Conservation (phyloP, 1,140 invertebrate species). For the Cylas formicarius region DNA sequence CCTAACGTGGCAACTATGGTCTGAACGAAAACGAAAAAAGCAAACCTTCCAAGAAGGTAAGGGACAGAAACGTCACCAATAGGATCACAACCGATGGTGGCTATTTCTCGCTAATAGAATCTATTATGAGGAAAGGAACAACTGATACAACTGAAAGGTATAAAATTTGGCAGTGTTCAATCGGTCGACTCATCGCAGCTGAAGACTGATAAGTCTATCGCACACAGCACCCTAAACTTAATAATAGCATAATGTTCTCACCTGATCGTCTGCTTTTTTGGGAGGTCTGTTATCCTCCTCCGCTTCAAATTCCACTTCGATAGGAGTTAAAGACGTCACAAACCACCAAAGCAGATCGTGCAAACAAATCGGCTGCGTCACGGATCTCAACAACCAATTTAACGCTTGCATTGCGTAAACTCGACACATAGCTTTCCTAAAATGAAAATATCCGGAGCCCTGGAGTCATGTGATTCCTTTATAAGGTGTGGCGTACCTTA, state of each 20-base stretch:
- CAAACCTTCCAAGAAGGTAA: too few relatives aligned
- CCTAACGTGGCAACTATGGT: too few relatives aligned
- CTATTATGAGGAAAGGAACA: not conserved
- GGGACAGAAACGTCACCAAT: too few relatives aligned
- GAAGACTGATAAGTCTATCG: too few relatives aligned
- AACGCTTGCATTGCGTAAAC: conserved; percentile 86
- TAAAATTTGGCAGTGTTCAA: not conserved
- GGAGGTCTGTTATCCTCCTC: conserved; percentile 49
- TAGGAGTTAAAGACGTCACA: conserved; percentile 61
- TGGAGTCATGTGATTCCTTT: not conserved
- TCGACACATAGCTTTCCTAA: conserved; percentile 71
- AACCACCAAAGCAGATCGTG: conserved; percentile 97
- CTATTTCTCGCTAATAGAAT: too few relatives aligned
- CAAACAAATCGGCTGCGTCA: conserved; percentile 82
- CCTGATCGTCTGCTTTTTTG: conserved; percentile 48
- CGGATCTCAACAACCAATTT: conserved; percentile 89
- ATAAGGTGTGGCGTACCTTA: conserved; percentile 41
- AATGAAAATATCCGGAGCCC: conserved; percentile 13
- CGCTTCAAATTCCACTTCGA: conserved; percentile 40
- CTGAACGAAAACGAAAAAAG: too few relatives aligned
- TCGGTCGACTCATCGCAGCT: too few relatives aligned
- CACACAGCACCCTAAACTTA: too few relatives aligned
- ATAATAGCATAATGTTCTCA: too few relatives aligned
- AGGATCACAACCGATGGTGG: too few relatives aligned
- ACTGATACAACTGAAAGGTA: not conserved